phyloP scores from a whole-genome alignment of 1,140 invertebrate species.

The Asobara japonica region DNA sequence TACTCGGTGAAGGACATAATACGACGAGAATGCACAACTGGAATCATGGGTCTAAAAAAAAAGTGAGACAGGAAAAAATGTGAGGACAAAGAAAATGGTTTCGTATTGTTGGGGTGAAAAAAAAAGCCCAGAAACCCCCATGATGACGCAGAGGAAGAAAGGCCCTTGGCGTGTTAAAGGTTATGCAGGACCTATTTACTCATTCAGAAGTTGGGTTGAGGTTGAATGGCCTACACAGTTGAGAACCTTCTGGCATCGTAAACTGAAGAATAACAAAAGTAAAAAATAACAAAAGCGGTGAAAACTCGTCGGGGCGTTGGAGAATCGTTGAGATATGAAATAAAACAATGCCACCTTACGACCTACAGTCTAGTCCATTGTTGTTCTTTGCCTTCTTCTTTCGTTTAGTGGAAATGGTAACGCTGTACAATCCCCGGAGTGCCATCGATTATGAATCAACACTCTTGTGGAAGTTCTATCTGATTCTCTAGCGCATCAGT shows the following conservation, averaged over 20 bases:
- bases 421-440: not conserved
- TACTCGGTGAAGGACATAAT: too few species aligned
- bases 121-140: not conserved
- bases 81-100: not conserved
- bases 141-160: not conserved
- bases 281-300: not conserved
- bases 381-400: not conserved
- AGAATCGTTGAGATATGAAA: not conserved
- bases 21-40: not conserved
- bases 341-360: not conserved
- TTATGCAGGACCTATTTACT: not conserved
- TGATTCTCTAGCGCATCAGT: not conserved
- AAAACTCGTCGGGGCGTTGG: not conserved
- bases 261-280: slow-evolving; percentile 10
- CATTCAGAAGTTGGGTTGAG: not conserved
- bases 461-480: not conserved
- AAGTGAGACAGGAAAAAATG: not conserved
- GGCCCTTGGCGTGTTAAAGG: not conserved
- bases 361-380: not conserved
- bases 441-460: not conserved
- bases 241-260: not conserved
- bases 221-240: not conserved
- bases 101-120: slow-evolving; percentile 8
- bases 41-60: slow-evolving; percentile 29
- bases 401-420: not conserved